Base-by-base conservation (phyloP, 2,888 invertebrate species). In the Lepidocyrtinus sp. region DNA sequence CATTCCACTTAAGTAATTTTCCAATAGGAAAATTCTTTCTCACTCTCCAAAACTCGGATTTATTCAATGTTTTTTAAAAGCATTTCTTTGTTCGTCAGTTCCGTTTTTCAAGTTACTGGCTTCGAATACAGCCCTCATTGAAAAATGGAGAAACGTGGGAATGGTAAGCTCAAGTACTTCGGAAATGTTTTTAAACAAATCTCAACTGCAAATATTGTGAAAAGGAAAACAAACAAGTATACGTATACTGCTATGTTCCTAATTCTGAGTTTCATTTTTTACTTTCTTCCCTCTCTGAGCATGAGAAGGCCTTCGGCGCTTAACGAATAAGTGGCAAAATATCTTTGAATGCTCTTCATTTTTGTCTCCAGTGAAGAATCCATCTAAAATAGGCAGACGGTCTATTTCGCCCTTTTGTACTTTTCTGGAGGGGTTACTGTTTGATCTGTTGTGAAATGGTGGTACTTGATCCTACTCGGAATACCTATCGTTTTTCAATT, bases 401-500 rank as follows among this genome's bases (percentile, higher is more conserved):
- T n/a, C n/a, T n/a, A n/a, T n/a, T n/a, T n/a, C n/a, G n/a, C n/a
- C n/a, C n/a, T n/a, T n/a, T n/a, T n/a, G n/a, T n/a, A n/a, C n/a
- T n/a, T n/a, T n/a, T n/a, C n/a, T n/a, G n/a, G n/a, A n/a, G n/a
- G 36, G 36, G 5, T 12, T 17, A 50, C 24, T 67, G 36, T 67
- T 71, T 77, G 77, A 77, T 72, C 72, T 68, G 46, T 64, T 78
- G 72, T 73, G 72, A 78, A 78, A 73, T 73, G 36, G 36, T 36
- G 65, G 45, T 68, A 22, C 61, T 67, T 67, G 59, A 63, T 63
- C 75, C 67, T 25, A 36, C 50, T 50, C 15, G 21, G 63, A 79
- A 70, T 72, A 72, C 71, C 80, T 71, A 75, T 81, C 71, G 71
- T 36, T 75, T 75, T 75, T 75, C 80, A 81, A 81, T 81, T 75